Evolutionary conservation across 2,797 vertebrate genomes (phyloP).

Genomic region (Pseudochromis fuscus): DNA sequence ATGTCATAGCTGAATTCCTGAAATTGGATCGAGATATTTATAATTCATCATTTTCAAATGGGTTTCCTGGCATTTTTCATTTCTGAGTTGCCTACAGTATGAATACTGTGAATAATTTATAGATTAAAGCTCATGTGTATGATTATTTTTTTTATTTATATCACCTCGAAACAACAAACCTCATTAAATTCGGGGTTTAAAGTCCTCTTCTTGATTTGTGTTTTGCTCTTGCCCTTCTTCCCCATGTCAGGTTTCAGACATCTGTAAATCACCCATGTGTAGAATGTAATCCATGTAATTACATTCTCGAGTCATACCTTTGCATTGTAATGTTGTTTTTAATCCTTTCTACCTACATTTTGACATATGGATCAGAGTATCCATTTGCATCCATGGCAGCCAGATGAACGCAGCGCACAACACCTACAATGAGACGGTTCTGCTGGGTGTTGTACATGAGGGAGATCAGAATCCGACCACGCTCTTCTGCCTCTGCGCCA

Average conservation of each 20-base stretch:
- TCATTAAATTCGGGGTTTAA: constrained; percentile 98
- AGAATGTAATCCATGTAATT: background rate
- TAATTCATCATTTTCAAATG: background rate
- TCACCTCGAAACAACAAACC: constrained; percentile 79
- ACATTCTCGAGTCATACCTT: background rate
- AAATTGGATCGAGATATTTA: constrained; percentile 27
- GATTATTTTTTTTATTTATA: background rate
- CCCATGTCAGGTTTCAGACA: constrained; percentile 98
- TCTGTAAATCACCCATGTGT: constrained; percentile 74
- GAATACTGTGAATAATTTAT: background rate
- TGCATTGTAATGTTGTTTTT: background rate
- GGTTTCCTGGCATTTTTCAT: background rate
- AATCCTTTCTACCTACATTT: constrained; percentile 86
- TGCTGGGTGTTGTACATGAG: constrained; percentile 96
- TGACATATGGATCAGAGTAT: constrained; percentile 97
- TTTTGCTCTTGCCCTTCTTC: constrained; percentile 98
- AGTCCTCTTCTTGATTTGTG: constrained; percentile 98
- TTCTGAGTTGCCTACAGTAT: background rate
- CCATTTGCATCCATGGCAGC: constrained; percentile 98
- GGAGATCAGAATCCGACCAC: constrained; percentile 94
- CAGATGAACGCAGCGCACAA: constrained; percentile 94
- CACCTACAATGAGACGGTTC: constrained; percentile 91
- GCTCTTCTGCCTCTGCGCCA: constrained; percentile 89
- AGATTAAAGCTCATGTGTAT: too few species aligned
- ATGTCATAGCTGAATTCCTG: constrained; percentile 98